Evolutionary conservation across 2,113 vertebrate species (phyloP), one percentile per base, ranked within the genome.

Genomic region (Vidua chalybeata): DNA sequence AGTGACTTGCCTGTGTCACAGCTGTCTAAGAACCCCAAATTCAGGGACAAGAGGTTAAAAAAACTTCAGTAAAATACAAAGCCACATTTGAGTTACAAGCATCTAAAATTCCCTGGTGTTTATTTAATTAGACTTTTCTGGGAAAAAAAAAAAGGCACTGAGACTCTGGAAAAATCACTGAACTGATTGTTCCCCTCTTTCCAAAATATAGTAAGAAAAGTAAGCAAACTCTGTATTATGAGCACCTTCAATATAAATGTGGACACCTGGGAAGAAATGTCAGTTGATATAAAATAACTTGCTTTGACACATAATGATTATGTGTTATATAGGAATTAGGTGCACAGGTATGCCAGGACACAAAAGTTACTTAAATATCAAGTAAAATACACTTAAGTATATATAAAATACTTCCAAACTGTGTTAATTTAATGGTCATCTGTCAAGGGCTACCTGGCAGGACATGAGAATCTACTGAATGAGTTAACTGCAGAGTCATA

Each of bases 361-460:
- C 13, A 77, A 63, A 93, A 96, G 33, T 71, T 84, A 90, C 80
- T 72, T 89, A 86, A 45, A 73, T 41, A 68, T 61, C 64, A 86
- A 76, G 37, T 82, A 45, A 89, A 87, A 95, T 61, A 54, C 39
- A 77, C n/a, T 90, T 15, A 75, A 67, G 22, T 35, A 20, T 37
- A 35, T 16, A 63, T 16, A 76, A 76, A 63, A 63, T 37, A 86
- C 39, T 94, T 95, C 74, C 82, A 82, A 89, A 58, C 21, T 37
- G 61, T 58, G 16, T 73, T 91, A 87, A 93, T 80, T 62, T 81
- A 83, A 87, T 45, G 69, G 58, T 84, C 74, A 87, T 91, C 83
- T 95, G 76, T 90, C 91, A 96, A 78, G 58, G 41, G 46, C 71
- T 89, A 63, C 63, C 54, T 73, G 62, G 62, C 49, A 96, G 86